Conservation (phyloP, 2,113 vertebrate genomes). For the Oryzias curvinotus region DNA sequence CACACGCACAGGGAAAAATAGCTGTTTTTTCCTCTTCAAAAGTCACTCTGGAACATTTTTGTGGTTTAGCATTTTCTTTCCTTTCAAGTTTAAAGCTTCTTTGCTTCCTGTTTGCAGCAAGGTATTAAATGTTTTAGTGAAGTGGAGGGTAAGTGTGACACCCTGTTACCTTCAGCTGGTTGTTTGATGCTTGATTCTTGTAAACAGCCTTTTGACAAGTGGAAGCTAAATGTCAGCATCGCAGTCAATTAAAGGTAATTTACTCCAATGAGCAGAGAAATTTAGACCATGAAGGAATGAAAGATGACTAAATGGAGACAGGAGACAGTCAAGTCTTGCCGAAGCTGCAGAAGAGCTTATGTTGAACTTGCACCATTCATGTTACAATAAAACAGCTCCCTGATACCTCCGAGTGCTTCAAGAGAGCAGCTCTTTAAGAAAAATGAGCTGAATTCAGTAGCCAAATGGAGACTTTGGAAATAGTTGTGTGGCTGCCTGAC, state of each 20-base stretch:
- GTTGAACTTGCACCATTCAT: constrained; percentile 64
- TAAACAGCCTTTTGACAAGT: constrained; percentile 48
- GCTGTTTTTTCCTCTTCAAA: constrained; percentile 10
- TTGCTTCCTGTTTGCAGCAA: constrained; percentile 63
- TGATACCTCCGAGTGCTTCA: constrained; percentile 54
- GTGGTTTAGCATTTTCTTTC: constrained; percentile 46
- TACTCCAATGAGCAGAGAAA: constrained; percentile 56
- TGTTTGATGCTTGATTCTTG: constrained; percentile 65
- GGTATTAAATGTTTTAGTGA: constrained; percentile 35
- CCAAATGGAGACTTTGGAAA: constrained; percentile 63
- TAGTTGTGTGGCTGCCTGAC: constrained; percentile 73
- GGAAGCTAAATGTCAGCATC: constrained; percentile 62
- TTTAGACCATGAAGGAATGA: constrained; percentile 65
- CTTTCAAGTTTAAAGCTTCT: constrained; percentile 41
- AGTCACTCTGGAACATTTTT: constrained; percentile 25
- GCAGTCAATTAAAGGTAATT: constrained; percentile 56
- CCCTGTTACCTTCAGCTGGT: constrained; percentile 44
- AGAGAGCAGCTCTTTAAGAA: constrained; percentile 60
- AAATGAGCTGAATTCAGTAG: constrained; percentile 68
- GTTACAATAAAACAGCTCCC: constrained; percentile 63
- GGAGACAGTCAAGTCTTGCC: constrained; percentile 65
- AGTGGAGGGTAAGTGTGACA: constrained; percentile 27
- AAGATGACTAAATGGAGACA: constrained; percentile 75
- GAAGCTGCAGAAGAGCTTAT: constrained; percentile 71
- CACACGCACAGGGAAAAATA: constrained; percentile 8